Base-by-base conservation (phyloP, 2,888 invertebrate species). In the Asteroscopus sphinx region DNA sequence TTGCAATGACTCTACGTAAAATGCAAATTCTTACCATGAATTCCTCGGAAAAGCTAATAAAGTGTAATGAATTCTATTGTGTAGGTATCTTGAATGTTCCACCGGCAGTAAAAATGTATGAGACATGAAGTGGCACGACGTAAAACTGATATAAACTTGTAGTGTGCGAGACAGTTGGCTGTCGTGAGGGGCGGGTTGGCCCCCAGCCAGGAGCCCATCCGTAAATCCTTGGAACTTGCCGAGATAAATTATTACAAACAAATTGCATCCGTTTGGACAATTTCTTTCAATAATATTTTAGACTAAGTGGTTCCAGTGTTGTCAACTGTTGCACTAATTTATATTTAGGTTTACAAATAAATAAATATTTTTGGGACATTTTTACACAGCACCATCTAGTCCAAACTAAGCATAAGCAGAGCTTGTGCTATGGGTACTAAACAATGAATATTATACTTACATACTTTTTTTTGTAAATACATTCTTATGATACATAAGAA, bases 231-330 rank as follows among this genome's bases (percentile, higher is more conserved):
- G 48, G 59, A 66, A 63, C 65, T 66, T 54, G 66, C 67, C 70
- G 73, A 75, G 71, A 83, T 79, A 77, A 84, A 77, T 84, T 81
- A 81, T 83, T 68, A 73, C 73, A 60, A 61, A 55, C 65, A 77
- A 83, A 83, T 81, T 79, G 78, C 73, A 76, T 71, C 49, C 47
- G 59, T 76, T 76, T 64, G 40, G 46, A 52, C 69, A 74, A 76
- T 80, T 73, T 70, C 54, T 63, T 81, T 76, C 69, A 78, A 71
- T 77, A 70, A 64, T 62, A 61, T 46, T 51, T 48, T 65, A 68
- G 46, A 48, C 26, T 45, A 37, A 46, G 44, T 66, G 45, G 33
- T 71, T 65, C 68, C 54, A 64, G 33, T 55, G 42, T 55, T 53
- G 39, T 65, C 46, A 72, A 65, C 68, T 74, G 76, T 79, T 79